phyloP scores from a whole-genome alignment of 2,797 vertebrate species.

The Diglossa cyanea region DNA sequence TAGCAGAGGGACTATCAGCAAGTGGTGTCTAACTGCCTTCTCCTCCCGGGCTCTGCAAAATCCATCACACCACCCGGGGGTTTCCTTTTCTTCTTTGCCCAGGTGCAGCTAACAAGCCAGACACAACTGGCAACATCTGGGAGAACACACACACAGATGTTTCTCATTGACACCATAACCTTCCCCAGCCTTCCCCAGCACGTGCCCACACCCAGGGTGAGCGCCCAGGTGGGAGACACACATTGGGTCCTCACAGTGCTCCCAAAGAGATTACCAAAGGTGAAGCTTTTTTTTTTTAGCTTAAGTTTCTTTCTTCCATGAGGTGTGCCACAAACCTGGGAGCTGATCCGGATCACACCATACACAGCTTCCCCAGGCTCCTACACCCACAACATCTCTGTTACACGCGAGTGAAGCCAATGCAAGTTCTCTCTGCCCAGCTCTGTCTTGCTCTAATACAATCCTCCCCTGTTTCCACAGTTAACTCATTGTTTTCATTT shows the following conservation, averaged over 20 bases:
- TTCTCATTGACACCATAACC: constrained; percentile 17
- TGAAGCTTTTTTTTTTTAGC: neutral
- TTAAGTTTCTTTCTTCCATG: neutral
- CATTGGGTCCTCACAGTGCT: neutral
- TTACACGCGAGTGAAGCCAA: neutral
- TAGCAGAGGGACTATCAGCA: neutral
- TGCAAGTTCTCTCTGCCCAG: neutral
- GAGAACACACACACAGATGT: constrained; percentile 15
- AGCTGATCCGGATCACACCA: neutral
- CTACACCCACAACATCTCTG: neutral
- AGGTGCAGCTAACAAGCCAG: constrained; percentile 53
- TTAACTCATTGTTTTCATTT: constrained; percentile 25
- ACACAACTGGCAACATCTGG: constrained; percentile 39
- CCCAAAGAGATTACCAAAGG: neutral
- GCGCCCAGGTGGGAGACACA: neutral
- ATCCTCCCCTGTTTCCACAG: constrained; percentile 19
- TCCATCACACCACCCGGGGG: neutral
- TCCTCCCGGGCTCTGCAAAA: constrained; percentile 16
- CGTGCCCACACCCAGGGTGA: neutral
- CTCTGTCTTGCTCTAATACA: neutral
- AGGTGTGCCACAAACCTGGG: neutral
- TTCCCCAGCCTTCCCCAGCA: neutral
- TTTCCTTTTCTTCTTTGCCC: constrained; percentile 42
- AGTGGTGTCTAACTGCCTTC: constrained; percentile 19
- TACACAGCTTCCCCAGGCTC: neutral